Conservation (phyloP, 2,888 invertebrate species). For the Cerastis leucographa region DNA sequence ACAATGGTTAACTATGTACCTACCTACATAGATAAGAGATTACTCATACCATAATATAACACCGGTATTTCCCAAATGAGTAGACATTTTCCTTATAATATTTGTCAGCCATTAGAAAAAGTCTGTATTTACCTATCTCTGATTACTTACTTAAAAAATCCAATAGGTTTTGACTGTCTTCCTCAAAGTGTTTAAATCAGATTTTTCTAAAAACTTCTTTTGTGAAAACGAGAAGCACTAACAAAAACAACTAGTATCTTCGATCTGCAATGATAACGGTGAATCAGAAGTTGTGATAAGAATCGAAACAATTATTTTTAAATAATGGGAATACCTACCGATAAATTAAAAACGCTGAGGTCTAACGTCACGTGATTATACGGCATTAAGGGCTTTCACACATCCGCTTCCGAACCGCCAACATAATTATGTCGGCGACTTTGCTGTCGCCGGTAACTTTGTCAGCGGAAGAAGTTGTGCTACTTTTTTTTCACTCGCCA, state of each 20-base stretch:
- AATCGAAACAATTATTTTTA: constrained; percentile 9
- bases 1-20: background rate
- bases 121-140: too few relatives aligned
- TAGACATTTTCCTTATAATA: background rate
- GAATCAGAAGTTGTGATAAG: constrained; percentile 14
- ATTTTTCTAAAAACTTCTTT: too few relatives aligned
- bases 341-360: background rate
- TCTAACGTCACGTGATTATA: background rate
- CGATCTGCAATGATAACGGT: constrained; percentile 5
- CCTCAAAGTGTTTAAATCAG: background rate
- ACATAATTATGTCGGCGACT: too few relatives aligned
- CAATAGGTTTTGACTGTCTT: background rate
- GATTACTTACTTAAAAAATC: background rate
- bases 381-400: background rate
- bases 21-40: background rate
- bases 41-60: background rate
- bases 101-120: background rate
- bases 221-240: constrained; percentile 18
- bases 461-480: too few relatives aligned
- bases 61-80: background rate
- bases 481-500: too few relatives aligned
- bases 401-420: too few relatives aligned
- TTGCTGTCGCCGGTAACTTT: too few relatives aligned
- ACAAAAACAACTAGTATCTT: constrained; percentile 33
- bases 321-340: background rate